Evolutionary conservation across 2,113 vertebrate genomes (phyloP).

Genomic region (Kryptolebias marmoratus): DNA sequence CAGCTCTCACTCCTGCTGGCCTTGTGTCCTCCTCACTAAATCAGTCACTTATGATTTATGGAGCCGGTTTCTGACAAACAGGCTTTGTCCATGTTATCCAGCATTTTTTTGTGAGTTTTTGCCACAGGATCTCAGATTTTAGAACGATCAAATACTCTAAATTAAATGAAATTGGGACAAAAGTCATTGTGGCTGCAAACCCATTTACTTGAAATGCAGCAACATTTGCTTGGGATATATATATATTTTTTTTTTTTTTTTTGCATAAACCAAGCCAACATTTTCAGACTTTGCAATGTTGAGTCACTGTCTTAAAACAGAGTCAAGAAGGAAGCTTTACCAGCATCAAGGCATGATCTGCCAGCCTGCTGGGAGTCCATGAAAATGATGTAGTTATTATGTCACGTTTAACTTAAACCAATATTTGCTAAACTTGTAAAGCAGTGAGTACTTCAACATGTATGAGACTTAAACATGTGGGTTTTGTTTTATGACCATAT

Average conservation of each 20-base stretch:
- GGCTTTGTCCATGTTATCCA: slow-evolving; percentile 47
- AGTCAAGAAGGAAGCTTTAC: background rate
- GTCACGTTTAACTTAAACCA: too few species aligned
- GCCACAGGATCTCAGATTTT: slow-evolving; percentile 8
- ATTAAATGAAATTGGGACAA: background rate
- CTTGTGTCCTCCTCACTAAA: slow-evolving; percentile 36
- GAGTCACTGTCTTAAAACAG: background rate
- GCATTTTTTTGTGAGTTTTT: slow-evolving; percentile 20
- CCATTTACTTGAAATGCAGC: background rate
- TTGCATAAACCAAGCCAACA: background rate
- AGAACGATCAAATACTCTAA: background rate
- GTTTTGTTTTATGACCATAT: too few species aligned
- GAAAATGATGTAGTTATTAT: background rate
- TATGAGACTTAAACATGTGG: background rate
- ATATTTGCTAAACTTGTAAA: too few species aligned
- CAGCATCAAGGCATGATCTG: background rate
- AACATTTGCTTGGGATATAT: background rate
- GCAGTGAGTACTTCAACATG: background rate
- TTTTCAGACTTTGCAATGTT: background rate
- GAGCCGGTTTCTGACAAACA: slow-evolving; percentile 46
- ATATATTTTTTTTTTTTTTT: too few species aligned
- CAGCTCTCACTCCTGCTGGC: slow-evolving; percentile 25
- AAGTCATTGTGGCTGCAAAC: background rate
- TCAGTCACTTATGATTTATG: slow-evolving; percentile 66
- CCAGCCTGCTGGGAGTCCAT: background rate